Evolutionary conservation across 2,113 vertebrate species (phyloP).

Genomic region (Entelurus aequoreus): DNA sequence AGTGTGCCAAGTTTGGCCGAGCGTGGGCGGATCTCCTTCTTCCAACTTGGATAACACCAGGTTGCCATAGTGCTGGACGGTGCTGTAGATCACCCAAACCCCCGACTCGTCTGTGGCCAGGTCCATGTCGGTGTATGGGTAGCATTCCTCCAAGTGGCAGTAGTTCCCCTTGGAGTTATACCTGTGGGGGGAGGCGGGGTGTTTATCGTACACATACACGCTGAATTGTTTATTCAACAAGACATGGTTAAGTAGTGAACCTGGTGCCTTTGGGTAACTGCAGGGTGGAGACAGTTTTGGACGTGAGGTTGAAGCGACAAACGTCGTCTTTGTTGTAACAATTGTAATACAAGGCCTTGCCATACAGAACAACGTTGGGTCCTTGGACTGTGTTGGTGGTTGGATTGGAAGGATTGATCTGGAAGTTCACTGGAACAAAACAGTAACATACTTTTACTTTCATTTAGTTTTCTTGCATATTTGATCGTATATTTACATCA

Average conservation of each 20-base stretch:
- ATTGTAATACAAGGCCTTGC: constrained; percentile 62
- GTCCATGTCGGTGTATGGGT: constrained; percentile 66
- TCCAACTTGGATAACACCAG: constrained; percentile 61
- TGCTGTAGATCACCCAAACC: constrained; percentile 66
- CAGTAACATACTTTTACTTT: neutral
- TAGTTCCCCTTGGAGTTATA: constrained; percentile 68
- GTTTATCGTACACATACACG: neutral
- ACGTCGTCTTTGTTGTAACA: constrained; percentile 62
- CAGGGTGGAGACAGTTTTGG: constrained; percentile 32
- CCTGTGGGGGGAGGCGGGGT: constrained; percentile 14
- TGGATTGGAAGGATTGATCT: constrained; percentile 54
- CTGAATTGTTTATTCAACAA: neutral
- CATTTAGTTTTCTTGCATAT: no score
- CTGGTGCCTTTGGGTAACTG: constrained; percentile 62
- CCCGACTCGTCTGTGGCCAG: constrained; percentile 70
- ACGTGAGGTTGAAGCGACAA: constrained; percentile 67
- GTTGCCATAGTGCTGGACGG: constrained; percentile 59
- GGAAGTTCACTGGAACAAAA: constrained; percentile 30
- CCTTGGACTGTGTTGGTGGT: constrained; percentile 73
- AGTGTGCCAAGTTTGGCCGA: constrained; percentile 60
- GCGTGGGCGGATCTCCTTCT: neutral
- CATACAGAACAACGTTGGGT: constrained; percentile 63
- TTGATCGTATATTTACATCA: no score
- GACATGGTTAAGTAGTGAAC: constrained; percentile 9
- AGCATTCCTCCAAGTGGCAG: constrained; percentile 55